Conservation (phyloP, 2,888 invertebrate genomes). For the Chrysotoxum bicinctum region DNA sequence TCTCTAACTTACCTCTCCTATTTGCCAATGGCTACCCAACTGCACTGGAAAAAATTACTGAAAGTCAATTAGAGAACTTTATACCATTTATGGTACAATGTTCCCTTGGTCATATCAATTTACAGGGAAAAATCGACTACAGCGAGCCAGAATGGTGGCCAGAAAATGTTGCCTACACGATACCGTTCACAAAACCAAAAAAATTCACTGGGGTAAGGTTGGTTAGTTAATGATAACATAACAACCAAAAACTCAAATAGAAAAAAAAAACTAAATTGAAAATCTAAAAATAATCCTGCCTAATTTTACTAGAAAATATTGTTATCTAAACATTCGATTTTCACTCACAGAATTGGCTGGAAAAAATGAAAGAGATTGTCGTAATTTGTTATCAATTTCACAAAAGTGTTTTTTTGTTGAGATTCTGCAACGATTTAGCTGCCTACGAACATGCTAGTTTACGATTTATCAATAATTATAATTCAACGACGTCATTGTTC, state of each 20-base stretch:
- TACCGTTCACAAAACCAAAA: constrained; percentile 85
- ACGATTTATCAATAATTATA: constrained; percentile 87
- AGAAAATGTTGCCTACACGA: constrained; percentile 85
- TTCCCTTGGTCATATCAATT: constrained; percentile 86
- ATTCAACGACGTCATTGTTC: constrained; percentile 88
- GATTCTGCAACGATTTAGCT: constrained; percentile 87
- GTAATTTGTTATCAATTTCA: constrained; percentile 88
- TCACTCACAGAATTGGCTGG: constrained; percentile 83
- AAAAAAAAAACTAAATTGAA: neutral
- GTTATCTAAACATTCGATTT: constrained; percentile 37
- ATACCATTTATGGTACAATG: constrained; percentile 90
- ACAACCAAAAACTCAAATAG: neutral
- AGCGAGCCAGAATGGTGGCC: constrained; percentile 88
- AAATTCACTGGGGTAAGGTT: constrained; percentile 81
- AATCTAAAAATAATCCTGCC: neutral
- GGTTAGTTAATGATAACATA: neutral
- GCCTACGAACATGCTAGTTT: constrained; percentile 85
- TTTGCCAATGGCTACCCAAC: constrained; percentile 88
- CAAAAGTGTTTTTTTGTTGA: constrained; percentile 87
- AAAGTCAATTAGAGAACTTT: constrained; percentile 86
- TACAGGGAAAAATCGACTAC: constrained; percentile 80
- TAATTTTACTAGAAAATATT: neutral
- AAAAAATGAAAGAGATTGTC: constrained; percentile 85
- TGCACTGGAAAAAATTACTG: constrained; percentile 85
- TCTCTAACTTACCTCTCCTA: constrained; percentile 88